Conservation (phyloP, 2,888 invertebrate species). For the Cinara cedri region DNA sequence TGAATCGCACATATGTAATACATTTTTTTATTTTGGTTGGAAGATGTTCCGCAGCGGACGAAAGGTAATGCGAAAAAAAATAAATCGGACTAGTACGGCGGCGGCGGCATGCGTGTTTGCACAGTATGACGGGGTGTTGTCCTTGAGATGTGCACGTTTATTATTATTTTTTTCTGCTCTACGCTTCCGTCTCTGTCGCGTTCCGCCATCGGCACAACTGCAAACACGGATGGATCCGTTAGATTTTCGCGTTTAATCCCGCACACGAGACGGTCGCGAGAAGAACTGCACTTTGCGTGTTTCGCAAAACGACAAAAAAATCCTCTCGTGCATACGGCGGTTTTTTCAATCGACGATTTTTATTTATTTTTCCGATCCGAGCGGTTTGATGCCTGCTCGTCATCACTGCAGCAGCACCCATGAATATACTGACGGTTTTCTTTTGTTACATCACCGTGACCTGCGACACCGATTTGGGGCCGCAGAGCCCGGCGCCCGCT, state of each 20-base stretch:
- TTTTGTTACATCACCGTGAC: slow-evolving; percentile 40
- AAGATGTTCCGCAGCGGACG: neutral
- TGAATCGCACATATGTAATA: no score
- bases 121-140: slow-evolving; percentile 18
- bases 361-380: neutral
- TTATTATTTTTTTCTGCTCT: slow-evolving; percentile 18
- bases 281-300: no score
- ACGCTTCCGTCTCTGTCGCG: slow-evolving; percentile 46
- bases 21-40: neutral
- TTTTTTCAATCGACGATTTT: no score
- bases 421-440: slow-evolving; percentile 31
- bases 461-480: slow-evolving; percentile 1
- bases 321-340: no score
- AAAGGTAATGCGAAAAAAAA: neutral
- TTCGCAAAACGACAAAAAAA: no score
- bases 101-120: slow-evolving; percentile 1
- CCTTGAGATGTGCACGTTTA: slow-evolving; percentile 41
- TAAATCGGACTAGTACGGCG: neutral
- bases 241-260: no score
- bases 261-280: no score
- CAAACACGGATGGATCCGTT: no score
- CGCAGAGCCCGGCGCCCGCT: neutral
- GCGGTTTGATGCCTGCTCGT: neutral
- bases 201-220: neutral
- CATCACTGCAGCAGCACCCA: neutral